Percentiles rank a stretch among this genome's conserved stretches.
Evolutionary conservation across 2,797 vertebrate genomes (phyloP).

Genomic region (Steatocranus sp.): DNA sequence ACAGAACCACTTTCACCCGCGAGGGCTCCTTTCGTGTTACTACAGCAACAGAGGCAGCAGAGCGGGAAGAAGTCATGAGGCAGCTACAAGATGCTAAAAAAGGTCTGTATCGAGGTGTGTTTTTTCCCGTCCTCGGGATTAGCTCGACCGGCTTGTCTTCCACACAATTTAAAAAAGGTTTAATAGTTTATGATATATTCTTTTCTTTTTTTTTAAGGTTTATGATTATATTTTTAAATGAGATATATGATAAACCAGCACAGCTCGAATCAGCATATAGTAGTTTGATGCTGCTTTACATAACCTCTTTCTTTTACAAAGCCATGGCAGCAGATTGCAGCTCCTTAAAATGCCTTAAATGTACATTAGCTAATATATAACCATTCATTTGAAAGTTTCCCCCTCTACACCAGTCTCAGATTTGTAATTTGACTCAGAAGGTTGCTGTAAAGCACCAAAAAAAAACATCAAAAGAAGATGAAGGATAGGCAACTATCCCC

Average conservation of each 20-base stretch:
- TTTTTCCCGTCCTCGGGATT: not conserved
- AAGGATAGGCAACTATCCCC: not conserved
- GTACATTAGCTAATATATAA: not conserved
- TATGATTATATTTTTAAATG: not conserved
- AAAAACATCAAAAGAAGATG: not conserved
- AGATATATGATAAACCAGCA: not conserved
- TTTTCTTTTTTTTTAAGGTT: not conserved
- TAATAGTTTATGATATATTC: not conserved
- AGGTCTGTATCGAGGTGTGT: constrained; percentile 62
- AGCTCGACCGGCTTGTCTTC: not conserved
- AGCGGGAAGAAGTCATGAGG: constrained; percentile 95
- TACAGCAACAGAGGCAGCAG: constrained; percentile 95
- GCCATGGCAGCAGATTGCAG: not conserved
- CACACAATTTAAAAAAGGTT: not conserved
- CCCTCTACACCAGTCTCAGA: not conserved
- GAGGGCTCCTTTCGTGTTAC: constrained; percentile 97
- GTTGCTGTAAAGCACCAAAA: not conserved
- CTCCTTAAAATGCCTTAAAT: not conserved
- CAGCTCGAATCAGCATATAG: not conserved
- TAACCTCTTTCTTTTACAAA: not conserved
- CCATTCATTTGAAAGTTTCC: not conserved
- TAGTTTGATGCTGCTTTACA: not conserved
- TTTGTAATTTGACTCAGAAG: not conserved
- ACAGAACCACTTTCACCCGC: constrained; percentile 95
- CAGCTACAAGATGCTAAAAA: constrained; percentile 93